These are phyloP conservation scores for Aphrophora alni DNA, from an alignment of 2,888 invertebrate species.

Conservation along the genomic window DNA sequence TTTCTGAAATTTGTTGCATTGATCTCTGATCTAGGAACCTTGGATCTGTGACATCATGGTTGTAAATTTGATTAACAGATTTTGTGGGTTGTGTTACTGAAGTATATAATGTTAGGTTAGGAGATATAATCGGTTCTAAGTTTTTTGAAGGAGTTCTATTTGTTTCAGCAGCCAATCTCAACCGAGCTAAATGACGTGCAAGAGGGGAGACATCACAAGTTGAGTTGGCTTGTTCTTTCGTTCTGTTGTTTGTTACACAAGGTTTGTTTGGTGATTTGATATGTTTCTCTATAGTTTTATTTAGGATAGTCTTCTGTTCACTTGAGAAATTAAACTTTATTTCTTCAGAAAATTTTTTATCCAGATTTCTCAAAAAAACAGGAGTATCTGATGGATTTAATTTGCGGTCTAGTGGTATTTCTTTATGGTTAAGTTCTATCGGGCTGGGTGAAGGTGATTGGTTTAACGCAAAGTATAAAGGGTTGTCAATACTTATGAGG, in stretches of 20 bases:
- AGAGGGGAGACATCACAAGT: conserved; percentile 63
- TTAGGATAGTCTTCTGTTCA: not conserved
- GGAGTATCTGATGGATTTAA: conserved; percentile 35
- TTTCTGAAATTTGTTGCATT: not conserved
- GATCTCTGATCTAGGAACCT: not conserved
- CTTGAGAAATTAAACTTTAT: conserved; percentile 7
- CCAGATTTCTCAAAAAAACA: conserved; percentile 19
- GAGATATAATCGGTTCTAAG: not conserved
- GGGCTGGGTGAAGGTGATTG: conserved; percentile 50
- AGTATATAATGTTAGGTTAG: not conserved
- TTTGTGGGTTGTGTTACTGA: not conserved
- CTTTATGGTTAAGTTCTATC: conserved; percentile 50
- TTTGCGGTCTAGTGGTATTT: conserved; percentile 44
- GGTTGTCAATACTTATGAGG: conserved; percentile 58
- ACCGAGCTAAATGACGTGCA: conserved; percentile 63
- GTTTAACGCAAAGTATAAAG: conserved; percentile 60
- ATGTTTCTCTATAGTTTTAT: not conserved
- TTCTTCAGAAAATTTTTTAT: conserved; percentile 25
- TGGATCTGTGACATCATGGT: conserved; percentile 13
- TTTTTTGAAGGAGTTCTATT: not conserved
- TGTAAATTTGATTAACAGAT: not conserved
- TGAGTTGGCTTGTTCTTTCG: conserved; percentile 30
- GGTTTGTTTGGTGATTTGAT: conserved; percentile 29
- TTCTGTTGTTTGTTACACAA: not conserved
- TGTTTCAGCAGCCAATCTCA: conserved; percentile 39